Evolutionary conservation across 2,888 invertebrate genomes (phyloP).

Genomic region (Eupithecia insigniata): DNA sequence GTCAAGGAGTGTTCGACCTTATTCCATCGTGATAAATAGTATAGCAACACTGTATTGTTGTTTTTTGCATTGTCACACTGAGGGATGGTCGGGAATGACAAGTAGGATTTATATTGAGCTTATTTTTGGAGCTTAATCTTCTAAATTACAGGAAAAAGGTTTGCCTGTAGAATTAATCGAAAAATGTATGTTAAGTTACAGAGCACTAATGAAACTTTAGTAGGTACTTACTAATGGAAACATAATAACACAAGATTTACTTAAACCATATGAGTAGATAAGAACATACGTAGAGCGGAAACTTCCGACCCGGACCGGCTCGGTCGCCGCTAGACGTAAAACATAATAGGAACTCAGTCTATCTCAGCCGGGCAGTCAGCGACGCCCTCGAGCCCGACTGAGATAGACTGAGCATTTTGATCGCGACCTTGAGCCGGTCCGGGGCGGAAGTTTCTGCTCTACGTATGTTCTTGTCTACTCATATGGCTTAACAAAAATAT

Average conservation of each 20-base stretch:
- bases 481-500: too few species aligned
- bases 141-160: not conserved
- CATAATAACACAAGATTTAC: not conserved
- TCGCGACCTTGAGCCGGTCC: too few species aligned
- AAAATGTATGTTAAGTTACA: not conserved
- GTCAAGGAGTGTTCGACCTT: constrained; percentile 57
- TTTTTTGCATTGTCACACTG: constrained; percentile 47
- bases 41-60: constrained; percentile 39
- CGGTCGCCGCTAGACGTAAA: too few species aligned
- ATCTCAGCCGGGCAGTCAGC: too few species aligned
- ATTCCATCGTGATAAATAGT: constrained; percentile 46
- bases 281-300: too few species aligned
- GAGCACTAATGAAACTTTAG: not conserved
- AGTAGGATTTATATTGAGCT: not conserved
- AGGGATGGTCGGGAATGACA: constrained; percentile 13
- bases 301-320: too few species aligned
- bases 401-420: too few species aligned
- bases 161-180: not conserved
- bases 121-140: not conserved
- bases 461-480: too few species aligned
- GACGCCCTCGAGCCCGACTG: too few species aligned
- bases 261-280: too few species aligned
- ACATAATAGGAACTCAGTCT: too few species aligned
- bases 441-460: too few species aligned
- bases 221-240: not conserved